Percentiles rank a stretch among this genome's conserved stretches.
These are phyloP conservation scores for zebrafish (Danio rerio) DNA, from an alignment of 2,113 vertebrate species.

Conservation along the genomic window GRCz12tu NC_133186.1:23781001-23781500, in stretches of 20 bases:
- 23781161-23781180: constrained; percentile 9
- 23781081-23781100: constrained; percentile 41
- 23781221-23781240: constrained; percentile 38
- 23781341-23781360: constrained; percentile 74
- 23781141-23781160: constrained; percentile 43
- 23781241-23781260: constrained; percentile 49
- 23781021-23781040: constrained; percentile 45
- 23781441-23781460: too few species aligned
- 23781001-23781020: constrained; percentile 50
- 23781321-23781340: constrained; percentile 69
- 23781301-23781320: constrained; percentile 54
- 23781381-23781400: constrained; percentile 65
- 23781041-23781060: constrained; percentile 56
- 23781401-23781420: constrained; percentile 71
- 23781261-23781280: constrained; percentile 32
- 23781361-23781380: constrained; percentile 69
- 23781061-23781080: constrained; percentile 43
- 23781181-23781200: constrained; percentile 34
- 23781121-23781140: constrained; percentile 50
- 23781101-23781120: constrained; percentile 49
- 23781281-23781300: constrained; percentile 29
- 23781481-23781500: too few species aligned
- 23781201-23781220: constrained; percentile 49
- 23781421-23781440: not conserved
- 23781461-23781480: too few species aligned